Evolutionary conservation across 2,797 vertebrate genomes (phyloP).

Genomic region (Discoglossus pictus): DNA sequence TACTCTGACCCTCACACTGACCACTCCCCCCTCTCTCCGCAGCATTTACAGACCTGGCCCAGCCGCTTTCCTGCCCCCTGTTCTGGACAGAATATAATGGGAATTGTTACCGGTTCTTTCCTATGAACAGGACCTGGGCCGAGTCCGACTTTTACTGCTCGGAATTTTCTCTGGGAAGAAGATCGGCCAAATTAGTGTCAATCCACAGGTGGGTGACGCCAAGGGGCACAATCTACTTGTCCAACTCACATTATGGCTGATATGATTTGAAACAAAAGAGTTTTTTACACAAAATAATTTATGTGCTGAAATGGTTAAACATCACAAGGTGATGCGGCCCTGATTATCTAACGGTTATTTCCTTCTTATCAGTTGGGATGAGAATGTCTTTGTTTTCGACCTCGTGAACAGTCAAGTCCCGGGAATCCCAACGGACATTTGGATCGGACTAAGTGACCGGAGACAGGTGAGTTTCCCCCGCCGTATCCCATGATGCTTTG

Average conservation of each 20-base stretch:
- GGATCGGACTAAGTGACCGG: conserved; percentile 75
- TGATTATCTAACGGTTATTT: too few relatives aligned
- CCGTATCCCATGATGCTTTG: too few relatives aligned
- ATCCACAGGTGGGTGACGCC: conserved; percentile 82
- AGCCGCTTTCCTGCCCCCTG: conserved; percentile 70
- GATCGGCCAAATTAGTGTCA: conserved; percentile 77
- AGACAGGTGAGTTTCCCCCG: conserved; percentile 71
- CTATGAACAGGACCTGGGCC: conserved; percentile 77
- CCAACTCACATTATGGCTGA: too few relatives aligned
- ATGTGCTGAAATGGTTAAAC: too few relatives aligned
- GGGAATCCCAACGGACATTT: conserved; percentile 77
- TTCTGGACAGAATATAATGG: conserved; percentile 81
- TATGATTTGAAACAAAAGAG: too few relatives aligned
- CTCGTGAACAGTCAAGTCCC: conserved; percentile 79
- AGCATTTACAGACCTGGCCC: conserved; percentile 69
- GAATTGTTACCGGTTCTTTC: conserved; percentile 77
- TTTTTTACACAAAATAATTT: too few relatives aligned
- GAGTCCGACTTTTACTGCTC: conserved; percentile 75
- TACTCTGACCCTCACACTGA: too few relatives aligned
- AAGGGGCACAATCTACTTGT: too few relatives aligned
- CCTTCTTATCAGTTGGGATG: conserved; percentile 72
- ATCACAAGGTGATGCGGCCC: too few relatives aligned
- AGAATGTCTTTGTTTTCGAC: conserved; percentile 80
- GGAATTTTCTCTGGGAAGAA: conserved; percentile 75
- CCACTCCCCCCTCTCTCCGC: conserved; percentile 47